phyloP scores from a whole-genome alignment of 2,888 invertebrate species.

The Dione juno region DNA sequence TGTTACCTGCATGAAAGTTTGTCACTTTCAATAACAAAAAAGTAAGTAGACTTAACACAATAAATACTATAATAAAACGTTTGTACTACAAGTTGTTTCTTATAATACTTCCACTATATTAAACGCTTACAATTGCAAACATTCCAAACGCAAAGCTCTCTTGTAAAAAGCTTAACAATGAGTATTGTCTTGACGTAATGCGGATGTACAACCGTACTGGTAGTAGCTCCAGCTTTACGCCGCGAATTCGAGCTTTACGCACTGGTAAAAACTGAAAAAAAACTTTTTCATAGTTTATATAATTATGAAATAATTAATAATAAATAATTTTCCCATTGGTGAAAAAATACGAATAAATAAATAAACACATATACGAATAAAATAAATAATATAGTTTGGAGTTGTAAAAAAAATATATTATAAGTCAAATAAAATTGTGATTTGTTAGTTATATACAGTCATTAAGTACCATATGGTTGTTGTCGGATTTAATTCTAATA shows the following conservation, averaged over 20 bases:
- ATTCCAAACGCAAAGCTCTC: conserved; percentile 43
- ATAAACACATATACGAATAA: too few species aligned
- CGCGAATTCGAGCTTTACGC: conserved; percentile 26
- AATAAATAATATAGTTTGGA: too few species aligned
- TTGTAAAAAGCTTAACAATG: conserved; percentile 58
- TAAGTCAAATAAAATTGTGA: too few species aligned
- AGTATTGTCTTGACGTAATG: conserved; percentile 53
- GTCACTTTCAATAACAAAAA: neutral
- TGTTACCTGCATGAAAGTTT: too few species aligned
- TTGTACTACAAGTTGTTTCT: conserved; percentile 1
- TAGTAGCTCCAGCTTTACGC: conserved; percentile 43
- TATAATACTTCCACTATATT: conserved; percentile 11
- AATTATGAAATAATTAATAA: too few species aligned
- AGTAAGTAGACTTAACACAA: neutral
- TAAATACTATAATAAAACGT: neutral
- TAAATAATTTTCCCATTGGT: too few species aligned
- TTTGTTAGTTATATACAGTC: too few species aligned
- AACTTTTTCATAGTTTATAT: neutral
- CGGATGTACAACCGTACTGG: conserved; percentile 42
- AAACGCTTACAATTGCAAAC: conserved; percentile 26
- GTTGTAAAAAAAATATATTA: too few species aligned
- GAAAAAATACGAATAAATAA: too few species aligned
- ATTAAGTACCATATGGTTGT: too few species aligned
- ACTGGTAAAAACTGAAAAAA: neutral
- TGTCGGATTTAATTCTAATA: too few species aligned